Evolutionary conservation across 2,888 invertebrate genomes (phyloP), one percentile per base, ranked within the genome.

Genomic region (Craniophora ligustri): DNA sequence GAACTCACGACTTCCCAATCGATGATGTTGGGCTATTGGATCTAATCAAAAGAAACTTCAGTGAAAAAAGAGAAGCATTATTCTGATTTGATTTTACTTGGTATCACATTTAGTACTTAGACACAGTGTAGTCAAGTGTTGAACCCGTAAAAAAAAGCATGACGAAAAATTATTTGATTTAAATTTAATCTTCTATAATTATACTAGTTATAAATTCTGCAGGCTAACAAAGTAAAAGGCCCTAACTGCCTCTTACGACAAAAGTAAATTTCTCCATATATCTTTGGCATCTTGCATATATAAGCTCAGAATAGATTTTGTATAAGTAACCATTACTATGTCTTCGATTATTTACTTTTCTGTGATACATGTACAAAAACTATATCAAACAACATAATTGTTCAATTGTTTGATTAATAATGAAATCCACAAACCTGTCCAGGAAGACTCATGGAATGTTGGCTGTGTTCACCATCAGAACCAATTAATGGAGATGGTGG

Each of bases 401-500:
- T 23, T 6, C 3, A 1, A 16, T 57, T 26, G 3, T n/a, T 16
- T 7, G 1, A 5, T 3, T 13, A 10, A 19, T 5, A 26, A 40
- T 5, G 18, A 26, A 10, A 13, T 35, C 18, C 13, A 64, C 79
- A 66, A 38, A 92, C 93, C 85, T 94, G 94, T 74, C 92, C 92
- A 2, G 93, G 89, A 18, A 93, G 75, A 62, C 85, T 89, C 90
- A 92, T 91, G 45, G 93, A 93, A 73, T 93, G 93, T 58, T 92
- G 89, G 76, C 94, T 89, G 80, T 95, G 94, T 83, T 92, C 92
- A 23, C 95, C 94, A 69, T 95, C 94, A 60, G 95, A 92, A n/a
- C 94, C 95, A 67, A 97, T 96, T 79, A 97, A 86, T 6, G 97
- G 97, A 23, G 97, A 97, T 8, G 97, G 97, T 35, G 97, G 97